These are phyloP conservation scores for Hozukius guyotensis DNA, from an alignment of 2,797 vertebrate species.

Conservation along the genomic window DNA sequence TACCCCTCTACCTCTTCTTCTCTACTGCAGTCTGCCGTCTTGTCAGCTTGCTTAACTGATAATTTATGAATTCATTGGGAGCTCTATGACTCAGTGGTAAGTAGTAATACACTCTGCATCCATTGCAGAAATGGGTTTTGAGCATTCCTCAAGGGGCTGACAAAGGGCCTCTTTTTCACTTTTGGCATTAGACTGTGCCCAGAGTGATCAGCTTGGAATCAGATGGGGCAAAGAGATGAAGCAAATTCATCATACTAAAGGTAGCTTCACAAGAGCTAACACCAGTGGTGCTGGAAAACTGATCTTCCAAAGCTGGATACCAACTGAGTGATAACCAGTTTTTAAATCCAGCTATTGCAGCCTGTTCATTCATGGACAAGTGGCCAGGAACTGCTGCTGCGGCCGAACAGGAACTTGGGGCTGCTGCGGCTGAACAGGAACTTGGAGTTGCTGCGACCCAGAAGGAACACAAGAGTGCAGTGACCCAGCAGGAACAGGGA, in stretches of 20 bases:
- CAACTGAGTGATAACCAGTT: too few relatives aligned
- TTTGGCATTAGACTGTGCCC: background rate
- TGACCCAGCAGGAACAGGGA: too few relatives aligned
- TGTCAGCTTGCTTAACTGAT: slow-evolving; percentile 7
- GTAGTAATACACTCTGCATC: slow-evolving; percentile 9
- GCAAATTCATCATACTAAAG: too few relatives aligned
- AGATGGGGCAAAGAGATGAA: background rate
- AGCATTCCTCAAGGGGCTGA: background rate
- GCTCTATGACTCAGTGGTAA: slow-evolving; percentile 2
- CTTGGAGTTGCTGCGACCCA: too few relatives aligned
- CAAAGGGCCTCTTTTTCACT: background rate
- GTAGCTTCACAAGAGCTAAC: background rate
- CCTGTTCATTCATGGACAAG: too few relatives aligned
- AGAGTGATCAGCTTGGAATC: background rate
- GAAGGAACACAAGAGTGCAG: too few relatives aligned
- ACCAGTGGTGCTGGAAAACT: background rate
- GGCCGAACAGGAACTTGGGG: too few relatives aligned
- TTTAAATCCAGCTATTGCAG: too few relatives aligned
- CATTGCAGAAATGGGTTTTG: background rate
- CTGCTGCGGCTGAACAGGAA: too few relatives aligned
- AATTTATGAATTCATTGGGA: slow-evolving; percentile 13
- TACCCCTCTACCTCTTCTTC: background rate
- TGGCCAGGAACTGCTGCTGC: too few relatives aligned
- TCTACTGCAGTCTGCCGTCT: slow-evolving; percentile 5
- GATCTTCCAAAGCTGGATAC: background rate